These are phyloP conservation scores for Andrena chrysosceles DNA, from an alignment of 2,888 invertebrate genomes.

Conservation along the genomic window DNA sequence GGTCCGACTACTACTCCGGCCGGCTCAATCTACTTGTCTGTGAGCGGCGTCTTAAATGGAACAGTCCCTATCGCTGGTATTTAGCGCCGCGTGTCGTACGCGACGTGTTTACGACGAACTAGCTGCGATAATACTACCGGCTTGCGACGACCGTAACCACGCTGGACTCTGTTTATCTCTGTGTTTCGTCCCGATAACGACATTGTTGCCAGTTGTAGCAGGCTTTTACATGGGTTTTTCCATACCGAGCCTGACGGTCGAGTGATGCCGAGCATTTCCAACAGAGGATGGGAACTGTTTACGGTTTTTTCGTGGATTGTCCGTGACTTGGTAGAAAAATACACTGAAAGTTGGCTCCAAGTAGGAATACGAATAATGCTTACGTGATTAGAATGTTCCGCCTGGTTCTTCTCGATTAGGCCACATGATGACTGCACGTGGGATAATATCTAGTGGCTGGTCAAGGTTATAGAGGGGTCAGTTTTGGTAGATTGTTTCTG, in stretches of 20 bases:
- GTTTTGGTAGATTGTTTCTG: too few species aligned
- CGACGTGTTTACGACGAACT: constrained; percentile 46
- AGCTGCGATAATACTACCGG: constrained; percentile 44
- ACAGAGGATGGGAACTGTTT: constrained; percentile 19
- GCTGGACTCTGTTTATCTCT: constrained; percentile 51
- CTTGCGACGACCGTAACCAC: background rate
- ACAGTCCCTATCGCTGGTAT: background rate
- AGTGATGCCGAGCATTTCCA: background rate
- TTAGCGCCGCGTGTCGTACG: background rate
- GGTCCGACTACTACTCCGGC: background rate
- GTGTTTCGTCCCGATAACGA: constrained; percentile 47
- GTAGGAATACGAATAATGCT: too few species aligned
- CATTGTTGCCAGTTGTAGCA: constrained; percentile 14
- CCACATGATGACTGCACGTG: too few species aligned
- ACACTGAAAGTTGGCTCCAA: constrained; percentile 7
- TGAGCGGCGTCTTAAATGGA: background rate
- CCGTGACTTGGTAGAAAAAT: background rate
- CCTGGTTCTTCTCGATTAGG: too few species aligned
- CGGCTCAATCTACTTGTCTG: background rate
- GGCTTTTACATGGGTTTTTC: background rate
- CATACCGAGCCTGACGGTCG: background rate
- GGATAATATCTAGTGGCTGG: too few species aligned
- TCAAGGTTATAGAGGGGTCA: too few species aligned
- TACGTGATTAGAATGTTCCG: too few species aligned
- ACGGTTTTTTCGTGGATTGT: constrained; percentile 5